phyloP scores from a whole-genome alignment of 2,797 vertebrate genomes.

The Morelia viridis region DNA sequence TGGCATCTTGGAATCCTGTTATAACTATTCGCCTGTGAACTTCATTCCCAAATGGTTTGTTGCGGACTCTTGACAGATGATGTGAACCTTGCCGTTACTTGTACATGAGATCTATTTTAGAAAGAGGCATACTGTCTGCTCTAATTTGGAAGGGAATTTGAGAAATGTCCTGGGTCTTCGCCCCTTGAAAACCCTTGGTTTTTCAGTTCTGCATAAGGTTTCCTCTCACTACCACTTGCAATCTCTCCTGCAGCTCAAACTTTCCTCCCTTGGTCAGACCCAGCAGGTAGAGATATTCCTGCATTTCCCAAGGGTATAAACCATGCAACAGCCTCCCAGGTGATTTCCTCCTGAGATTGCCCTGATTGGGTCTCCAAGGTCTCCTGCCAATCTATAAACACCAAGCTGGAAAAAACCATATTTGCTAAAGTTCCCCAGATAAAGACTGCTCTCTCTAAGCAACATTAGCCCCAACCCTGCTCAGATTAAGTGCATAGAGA shows the following conservation, averaged over 20 bases:
- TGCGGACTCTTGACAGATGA: too few species aligned
- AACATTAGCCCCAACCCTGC: slow-evolving; percentile 45
- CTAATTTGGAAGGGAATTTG: too few species aligned
- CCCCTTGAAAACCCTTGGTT: not conserved
- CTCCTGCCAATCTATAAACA: slow-evolving; percentile 55
- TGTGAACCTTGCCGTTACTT: too few species aligned
- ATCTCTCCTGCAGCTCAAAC: not conserved
- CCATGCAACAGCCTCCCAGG: slow-evolving; percentile 29
- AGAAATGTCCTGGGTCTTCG: too few species aligned
- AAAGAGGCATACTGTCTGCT: too few species aligned
- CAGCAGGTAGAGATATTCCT: slow-evolving; percentile 24
- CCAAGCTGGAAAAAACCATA: slow-evolving; percentile 57
- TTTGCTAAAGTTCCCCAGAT: slow-evolving; percentile 50
- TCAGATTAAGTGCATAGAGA: slow-evolving; percentile 35
- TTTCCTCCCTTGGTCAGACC: slow-evolving; percentile 26
- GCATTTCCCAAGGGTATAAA: slow-evolving; percentile 30
- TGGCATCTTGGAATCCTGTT: too few species aligned
- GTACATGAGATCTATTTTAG: too few species aligned
- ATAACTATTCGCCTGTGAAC: too few species aligned
- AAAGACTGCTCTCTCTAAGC: slow-evolving; percentile 20
- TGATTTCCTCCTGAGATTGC: slow-evolving; percentile 48
- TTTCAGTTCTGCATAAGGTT: not conserved
- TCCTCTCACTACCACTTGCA: not conserved
- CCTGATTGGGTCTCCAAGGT: slow-evolving; percentile 54
- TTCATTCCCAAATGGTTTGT: too few species aligned